Conservation (phyloP, 2,113 vertebrate species). For the Phyllostomus hastatus region DNA sequence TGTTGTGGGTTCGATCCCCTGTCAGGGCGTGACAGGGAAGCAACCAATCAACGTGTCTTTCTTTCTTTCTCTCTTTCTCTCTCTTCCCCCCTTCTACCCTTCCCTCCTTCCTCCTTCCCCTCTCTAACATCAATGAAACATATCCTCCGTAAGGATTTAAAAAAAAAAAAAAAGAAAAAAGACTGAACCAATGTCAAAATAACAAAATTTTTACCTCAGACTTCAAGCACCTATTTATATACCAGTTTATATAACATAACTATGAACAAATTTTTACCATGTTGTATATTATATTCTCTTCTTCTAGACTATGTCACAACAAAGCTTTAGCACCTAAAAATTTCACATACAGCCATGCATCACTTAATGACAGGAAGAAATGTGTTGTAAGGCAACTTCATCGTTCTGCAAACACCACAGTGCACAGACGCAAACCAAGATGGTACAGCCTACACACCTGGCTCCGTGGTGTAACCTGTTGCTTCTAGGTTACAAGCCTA, state of each 20-base stretch:
- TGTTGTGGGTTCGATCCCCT: no score
- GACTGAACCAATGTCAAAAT: neutral
- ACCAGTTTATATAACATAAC: neutral
- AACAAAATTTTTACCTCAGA: neutral
- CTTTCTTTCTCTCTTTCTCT: no score
- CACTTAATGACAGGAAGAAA: neutral
- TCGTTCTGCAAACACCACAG: neutral
- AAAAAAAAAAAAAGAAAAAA: no score
- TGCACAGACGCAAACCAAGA: neutral
- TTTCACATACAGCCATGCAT: neutral
- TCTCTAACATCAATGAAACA: no score
- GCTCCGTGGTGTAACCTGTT: neutral
- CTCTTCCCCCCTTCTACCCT: no score
- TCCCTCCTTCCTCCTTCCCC: no score
- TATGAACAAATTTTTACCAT: neutral
- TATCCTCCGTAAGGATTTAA: no score
- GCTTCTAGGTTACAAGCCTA: neutral
- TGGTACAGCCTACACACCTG: neutral
- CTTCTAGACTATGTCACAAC: neutral
- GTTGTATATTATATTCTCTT: neutral
- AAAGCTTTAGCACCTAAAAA: neutral
- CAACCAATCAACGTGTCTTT: no score
- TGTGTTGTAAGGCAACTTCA: neutral
- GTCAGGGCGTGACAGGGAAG: no score
- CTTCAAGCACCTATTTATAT: neutral